Evolutionary conservation across 2,888 invertebrate species (phyloP).

Genomic region (Stenurella melanura): DNA sequence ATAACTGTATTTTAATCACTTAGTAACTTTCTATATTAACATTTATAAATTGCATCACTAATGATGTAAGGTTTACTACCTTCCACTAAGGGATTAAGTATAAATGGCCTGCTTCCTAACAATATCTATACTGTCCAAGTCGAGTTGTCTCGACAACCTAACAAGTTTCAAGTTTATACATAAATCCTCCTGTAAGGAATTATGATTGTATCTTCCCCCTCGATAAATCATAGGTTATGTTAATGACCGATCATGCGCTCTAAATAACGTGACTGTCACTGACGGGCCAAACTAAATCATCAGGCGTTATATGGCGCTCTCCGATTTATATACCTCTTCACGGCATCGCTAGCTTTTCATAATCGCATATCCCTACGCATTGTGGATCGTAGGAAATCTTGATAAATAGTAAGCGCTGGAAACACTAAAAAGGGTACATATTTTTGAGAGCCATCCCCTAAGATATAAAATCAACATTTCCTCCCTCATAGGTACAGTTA

Average conservation of each 20-base stretch:
- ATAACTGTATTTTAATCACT: too few species aligned
- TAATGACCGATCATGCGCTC: conserved; percentile 65
- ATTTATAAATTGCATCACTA: not conserved
- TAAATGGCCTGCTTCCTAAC: not conserved
- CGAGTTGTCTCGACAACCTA: conserved; percentile 50
- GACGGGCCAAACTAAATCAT: conserved; percentile 59
- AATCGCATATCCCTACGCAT: conserved; percentile 35
- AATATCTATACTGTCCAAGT: conserved; percentile 51
- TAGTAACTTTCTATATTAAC: too few species aligned
- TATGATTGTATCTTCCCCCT: conserved; percentile 63
- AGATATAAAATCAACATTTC: conserved; percentile 37
- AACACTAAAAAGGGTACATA: conserved; percentile 38
- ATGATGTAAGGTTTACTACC: not conserved
- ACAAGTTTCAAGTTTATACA: conserved; percentile 58
- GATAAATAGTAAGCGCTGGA: conserved; percentile 39
- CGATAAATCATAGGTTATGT: conserved; percentile 66
- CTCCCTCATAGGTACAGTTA: conserved; percentile 25
- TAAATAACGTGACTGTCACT: conserved; percentile 62
- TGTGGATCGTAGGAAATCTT: conserved; percentile 39
- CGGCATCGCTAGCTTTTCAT: conserved; percentile 35
- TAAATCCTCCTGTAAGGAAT: conserved; percentile 60
- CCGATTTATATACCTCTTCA: conserved; percentile 37
- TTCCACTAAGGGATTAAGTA: not conserved
- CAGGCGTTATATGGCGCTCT: conserved; percentile 37
- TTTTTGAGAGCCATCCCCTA: conserved; percentile 27